Evolutionary conservation across 2,888 invertebrate species (phyloP).

Genomic region (Pyrrhia umbra): DNA sequence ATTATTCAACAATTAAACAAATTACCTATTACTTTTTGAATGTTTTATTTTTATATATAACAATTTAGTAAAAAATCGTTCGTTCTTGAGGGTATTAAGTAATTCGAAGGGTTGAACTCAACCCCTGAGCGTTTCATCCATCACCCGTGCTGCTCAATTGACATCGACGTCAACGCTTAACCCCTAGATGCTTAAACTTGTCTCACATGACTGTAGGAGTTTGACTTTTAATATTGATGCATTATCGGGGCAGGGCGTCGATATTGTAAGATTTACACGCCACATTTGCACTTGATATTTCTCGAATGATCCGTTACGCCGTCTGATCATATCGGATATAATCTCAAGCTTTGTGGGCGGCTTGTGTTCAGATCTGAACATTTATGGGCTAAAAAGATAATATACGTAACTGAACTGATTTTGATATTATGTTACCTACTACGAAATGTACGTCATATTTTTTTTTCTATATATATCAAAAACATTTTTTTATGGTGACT

Average conservation of each 20-base stretch:
- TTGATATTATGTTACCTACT: slow-evolving; percentile 4
- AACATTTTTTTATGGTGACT: no score
- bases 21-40: slow-evolving; percentile 17
- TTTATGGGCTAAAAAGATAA: slow-evolving; percentile 36
- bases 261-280: slow-evolving; percentile 23
- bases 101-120: slow-evolving; percentile 80
- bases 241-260: slow-evolving; percentile 9
- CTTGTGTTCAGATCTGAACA: slow-evolving; percentile 34
- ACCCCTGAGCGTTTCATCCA: slow-evolving; percentile 80
- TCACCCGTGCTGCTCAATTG: slow-evolving; percentile 85
- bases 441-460: not conserved
- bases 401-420: slow-evolving; percentile 26
- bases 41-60: slow-evolving; percentile 30
- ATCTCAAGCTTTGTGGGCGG: slow-evolving; percentile 36
- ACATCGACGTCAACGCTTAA: slow-evolving; percentile 87
- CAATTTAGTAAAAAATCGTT: slow-evolving; percentile 50
- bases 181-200: slow-evolving; percentile 70
- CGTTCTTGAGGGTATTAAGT: slow-evolving; percentile 70
- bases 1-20: not conserved
- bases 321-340: slow-evolving; percentile 32
- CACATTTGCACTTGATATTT: slow-evolving; percentile 33
- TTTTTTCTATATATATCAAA: no score
- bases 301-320: slow-evolving; percentile 39
- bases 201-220: slow-evolving; percentile 71
- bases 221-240: slow-evolving; percentile 23